phyloP scores from a whole-genome alignment of 2,113 vertebrate genomes.

The Ceyx melanurus region DNA sequence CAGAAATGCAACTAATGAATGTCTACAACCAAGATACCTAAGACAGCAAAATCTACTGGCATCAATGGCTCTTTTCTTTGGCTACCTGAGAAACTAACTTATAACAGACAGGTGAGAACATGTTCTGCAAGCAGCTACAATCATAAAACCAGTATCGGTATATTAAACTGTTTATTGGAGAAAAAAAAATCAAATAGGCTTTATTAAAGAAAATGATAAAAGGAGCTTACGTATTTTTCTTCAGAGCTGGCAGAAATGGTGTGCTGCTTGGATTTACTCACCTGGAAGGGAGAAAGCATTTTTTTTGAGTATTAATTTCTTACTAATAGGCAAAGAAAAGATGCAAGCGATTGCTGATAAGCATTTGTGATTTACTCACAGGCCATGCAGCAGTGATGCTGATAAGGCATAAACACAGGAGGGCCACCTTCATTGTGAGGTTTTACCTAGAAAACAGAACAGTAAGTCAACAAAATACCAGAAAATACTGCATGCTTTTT shows the following conservation, averaged over 20 bases:
- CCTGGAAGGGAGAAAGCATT: constrained; percentile 46
- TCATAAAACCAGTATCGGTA: background rate
- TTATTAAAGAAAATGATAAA: background rate
- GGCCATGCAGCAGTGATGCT: constrained; percentile 65
- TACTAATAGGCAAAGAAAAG: background rate
- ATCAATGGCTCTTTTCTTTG: background rate
- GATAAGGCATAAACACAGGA: constrained; percentile 74
- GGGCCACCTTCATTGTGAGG: constrained; percentile 67
- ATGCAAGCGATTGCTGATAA: background rate
- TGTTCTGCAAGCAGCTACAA: background rate
- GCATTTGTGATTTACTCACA: constrained; percentile 68
- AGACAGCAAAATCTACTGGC: background rate
- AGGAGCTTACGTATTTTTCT: constrained; percentile 70
- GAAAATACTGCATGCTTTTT: background rate
- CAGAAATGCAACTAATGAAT: background rate
- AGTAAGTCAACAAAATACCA: background rate
- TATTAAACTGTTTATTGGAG: background rate
- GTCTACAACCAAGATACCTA: background rate
- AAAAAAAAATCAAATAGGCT: background rate
- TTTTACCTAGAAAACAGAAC: constrained; percentile 58
- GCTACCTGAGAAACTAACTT: background rate
- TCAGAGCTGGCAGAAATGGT: constrained; percentile 67
- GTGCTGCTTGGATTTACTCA: constrained; percentile 44
- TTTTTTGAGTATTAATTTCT: background rate
- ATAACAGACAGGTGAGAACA: background rate